Evolutionary conservation across 2,797 vertebrate genomes (phyloP), one percentile per base, ranked within the genome.

Genomic region (Brachyalestes nurse): DNA sequence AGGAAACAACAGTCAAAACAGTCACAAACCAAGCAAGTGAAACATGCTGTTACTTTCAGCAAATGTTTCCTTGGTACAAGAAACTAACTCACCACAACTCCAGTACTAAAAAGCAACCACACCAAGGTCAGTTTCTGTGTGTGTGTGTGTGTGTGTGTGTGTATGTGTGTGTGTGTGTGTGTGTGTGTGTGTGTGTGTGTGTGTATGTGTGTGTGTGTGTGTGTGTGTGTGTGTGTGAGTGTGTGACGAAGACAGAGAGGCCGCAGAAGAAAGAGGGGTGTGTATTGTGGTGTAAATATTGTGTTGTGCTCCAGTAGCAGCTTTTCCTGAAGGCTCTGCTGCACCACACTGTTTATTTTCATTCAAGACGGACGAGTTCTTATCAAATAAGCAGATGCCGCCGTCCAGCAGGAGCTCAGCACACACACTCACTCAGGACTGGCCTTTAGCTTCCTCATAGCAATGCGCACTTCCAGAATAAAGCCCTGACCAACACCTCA

Each of bases 311-410:
- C 92, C 85, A 93, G 91, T 93, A 94, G 87, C 89, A 89, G 91
- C 88, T 92, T 90, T 93, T 93, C 90, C 89, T 82, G 86, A 79
- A 87, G 84, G 84, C 82, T 86, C 91, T 88, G 91, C 91, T 92
- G 92, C 92, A 87, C 92, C 90, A 88, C 83, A 69, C 90, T 94
- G 93, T 94, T 95, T 95, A 92, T 95, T 94, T 94, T 93, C 79
- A 86, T 93, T 92, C 90, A 86, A 91, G 90, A 94, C 83, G 91
- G 93, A 92, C 90, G 92, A 94, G 88, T 95, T 94, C 93, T 93
- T 93, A 94, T 94, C 93, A 95, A 95, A 94, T 94, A 94, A 95
- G 93, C 93, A 93, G 90, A 92, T 86, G 70, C 87, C 51, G 75
- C 89, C 88, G 89, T 91, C 92, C 91, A 90, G 92, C 90, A 91